Evolutionary conservation across 2,797 vertebrate species (phyloP).

Genomic region (Mus caroli): DNA sequence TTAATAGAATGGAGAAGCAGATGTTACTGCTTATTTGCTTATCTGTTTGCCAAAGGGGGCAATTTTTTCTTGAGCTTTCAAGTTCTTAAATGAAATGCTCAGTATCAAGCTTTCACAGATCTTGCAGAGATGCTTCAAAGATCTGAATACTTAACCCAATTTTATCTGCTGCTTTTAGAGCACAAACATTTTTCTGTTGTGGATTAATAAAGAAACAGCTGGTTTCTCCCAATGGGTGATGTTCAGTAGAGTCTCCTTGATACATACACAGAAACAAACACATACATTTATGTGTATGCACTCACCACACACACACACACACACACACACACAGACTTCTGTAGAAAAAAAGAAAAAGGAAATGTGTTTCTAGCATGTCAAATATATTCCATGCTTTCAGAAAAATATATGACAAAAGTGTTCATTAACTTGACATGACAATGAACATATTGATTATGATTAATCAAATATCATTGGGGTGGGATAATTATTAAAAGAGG

Average conservation of each 20-base stretch:
- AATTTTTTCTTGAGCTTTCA: constrained; percentile 68
- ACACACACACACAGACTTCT: neutral
- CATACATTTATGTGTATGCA: neutral
- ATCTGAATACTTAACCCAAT: constrained; percentile 67
- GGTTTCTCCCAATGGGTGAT: constrained; percentile 53
- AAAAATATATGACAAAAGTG: constrained; percentile 55
- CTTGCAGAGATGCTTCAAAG: constrained; percentile 58
- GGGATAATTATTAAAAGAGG: constrained; percentile 55
- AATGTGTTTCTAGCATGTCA: constrained; percentile 52
- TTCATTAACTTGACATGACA: constrained; percentile 49
- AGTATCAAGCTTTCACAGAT: constrained; percentile 45
- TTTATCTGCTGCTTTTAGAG: constrained; percentile 42
- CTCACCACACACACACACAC: neutral
- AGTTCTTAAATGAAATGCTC: constrained; percentile 67
- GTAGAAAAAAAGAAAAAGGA: constrained; percentile 19
- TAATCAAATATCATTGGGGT: constrained; percentile 59
- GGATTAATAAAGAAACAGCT: constrained; percentile 66
- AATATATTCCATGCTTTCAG: constrained; percentile 49
- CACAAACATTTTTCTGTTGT: constrained; percentile 69
- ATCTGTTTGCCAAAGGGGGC: constrained; percentile 67
- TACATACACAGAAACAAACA: neutral
- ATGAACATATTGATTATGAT: constrained; percentile 69
- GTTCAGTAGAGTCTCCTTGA: constrained; percentile 39
- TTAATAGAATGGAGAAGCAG: constrained; percentile 50
- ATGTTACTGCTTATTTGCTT: constrained; percentile 76